Evolutionary conservation across 1,140 invertebrate genomes (phyloP).

Genomic region (Drosophila orosa): DNA sequence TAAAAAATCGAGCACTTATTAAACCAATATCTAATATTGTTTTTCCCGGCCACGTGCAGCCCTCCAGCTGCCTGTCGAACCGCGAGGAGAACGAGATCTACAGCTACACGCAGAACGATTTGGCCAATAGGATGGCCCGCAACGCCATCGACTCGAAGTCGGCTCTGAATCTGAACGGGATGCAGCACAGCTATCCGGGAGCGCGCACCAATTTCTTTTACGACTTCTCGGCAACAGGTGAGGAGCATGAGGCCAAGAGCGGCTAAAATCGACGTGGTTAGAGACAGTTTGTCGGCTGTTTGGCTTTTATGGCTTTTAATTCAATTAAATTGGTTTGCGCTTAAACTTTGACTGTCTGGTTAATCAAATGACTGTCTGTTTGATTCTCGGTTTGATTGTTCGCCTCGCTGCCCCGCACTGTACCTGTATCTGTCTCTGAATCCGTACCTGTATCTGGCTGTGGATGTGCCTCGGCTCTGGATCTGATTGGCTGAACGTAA

Average conservation of each 20-base stretch:
- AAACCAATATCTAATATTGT: conserved; percentile 4
- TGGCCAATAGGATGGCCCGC: conserved; percentile 82
- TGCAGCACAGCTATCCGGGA: conserved; percentile 83
- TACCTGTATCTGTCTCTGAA: not conserved
- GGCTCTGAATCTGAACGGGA: conserved; percentile 81
- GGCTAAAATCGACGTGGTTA: conserved; percentile 25
- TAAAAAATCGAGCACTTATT: not conserved
- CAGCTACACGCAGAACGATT: conserved; percentile 87
- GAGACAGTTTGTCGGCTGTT: conserved; percentile 63
- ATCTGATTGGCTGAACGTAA: conserved; percentile 23
- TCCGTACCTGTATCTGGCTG: not conserved
- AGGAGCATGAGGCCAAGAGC: conserved; percentile 9
- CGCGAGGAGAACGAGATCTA: conserved; percentile 97
- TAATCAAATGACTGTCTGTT: conserved; percentile 50
- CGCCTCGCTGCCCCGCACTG: conserved; percentile 23
- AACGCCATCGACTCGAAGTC: conserved; percentile 83
- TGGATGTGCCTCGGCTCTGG: conserved; percentile 1
- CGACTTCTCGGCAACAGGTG: conserved; percentile 84
- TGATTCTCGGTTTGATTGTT: conserved; percentile 65
- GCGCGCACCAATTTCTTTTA: conserved; percentile 83
- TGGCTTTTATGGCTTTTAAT: conserved; percentile 80
- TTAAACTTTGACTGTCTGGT: conserved; percentile 35
- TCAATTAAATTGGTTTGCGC: conserved; percentile 74
- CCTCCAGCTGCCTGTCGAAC: conserved; percentile 94
- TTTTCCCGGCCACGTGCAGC: conserved; percentile 85